Percentiles rank a stretch among this genome's conserved stretches.
Conservation (phyloP, 1,140 invertebrate genomes). For the Brachionus koreanus region DNA sequence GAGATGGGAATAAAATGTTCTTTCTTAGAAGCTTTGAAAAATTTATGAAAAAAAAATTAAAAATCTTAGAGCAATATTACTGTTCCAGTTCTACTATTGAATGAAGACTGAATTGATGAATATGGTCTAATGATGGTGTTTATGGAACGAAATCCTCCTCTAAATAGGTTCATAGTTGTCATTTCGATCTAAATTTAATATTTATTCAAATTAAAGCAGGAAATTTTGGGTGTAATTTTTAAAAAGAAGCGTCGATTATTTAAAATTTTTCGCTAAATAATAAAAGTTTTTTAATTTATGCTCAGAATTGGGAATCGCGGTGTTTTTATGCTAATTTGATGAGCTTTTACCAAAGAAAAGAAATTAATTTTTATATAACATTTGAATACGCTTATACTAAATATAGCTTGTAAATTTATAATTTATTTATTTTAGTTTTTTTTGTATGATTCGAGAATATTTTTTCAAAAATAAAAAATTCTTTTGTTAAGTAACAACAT, state of each 20-base stretch:
- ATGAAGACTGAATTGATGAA: not conserved
- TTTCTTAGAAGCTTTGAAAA: not conserved
- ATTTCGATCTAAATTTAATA: not conserved
- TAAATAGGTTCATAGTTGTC: not conserved
- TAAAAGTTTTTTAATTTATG: not conserved
- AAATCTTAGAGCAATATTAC: not conserved
- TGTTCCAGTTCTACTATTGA: not conserved
- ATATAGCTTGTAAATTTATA: not conserved
- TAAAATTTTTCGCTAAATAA: not conserved
- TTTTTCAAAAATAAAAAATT: not conserved
- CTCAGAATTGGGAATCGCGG: conserved; percentile 1
- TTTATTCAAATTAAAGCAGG: not conserved
- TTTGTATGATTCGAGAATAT: not conserved
- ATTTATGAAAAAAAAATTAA: not conserved
- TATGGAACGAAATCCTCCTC: conserved; percentile 1
- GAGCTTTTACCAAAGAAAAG: not conserved
- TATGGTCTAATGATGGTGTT: not conserved
- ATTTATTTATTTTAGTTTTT: not conserved
- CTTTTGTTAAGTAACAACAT: not conserved
- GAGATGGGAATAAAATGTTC: not conserved
- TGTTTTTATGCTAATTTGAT: conserved; percentile 19
- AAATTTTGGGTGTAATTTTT: not conserved
- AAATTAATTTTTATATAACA: not conserved
- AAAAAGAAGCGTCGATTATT: not conserved
- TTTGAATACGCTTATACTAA: not conserved